Percentiles rank a stretch among this genome's conserved stretches.
Conservation (phyloP, 1,140 invertebrate species). For the Chlorops oryzae region DNA sequence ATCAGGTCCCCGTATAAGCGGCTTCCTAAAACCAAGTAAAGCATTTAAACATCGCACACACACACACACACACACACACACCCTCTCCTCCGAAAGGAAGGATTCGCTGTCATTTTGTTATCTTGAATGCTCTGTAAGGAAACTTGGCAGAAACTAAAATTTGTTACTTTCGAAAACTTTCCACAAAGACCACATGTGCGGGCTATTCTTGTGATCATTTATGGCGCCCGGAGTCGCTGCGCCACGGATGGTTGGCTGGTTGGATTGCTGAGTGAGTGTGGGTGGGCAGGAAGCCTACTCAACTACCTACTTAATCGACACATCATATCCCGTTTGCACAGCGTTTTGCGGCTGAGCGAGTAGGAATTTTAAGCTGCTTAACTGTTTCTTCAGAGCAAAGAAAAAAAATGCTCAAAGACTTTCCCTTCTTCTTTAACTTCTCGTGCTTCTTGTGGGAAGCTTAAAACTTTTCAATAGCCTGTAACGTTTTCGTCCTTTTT, state of each 20-base stretch:
- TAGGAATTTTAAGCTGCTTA: conserved; percentile 12
- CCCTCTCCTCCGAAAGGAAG: background rate
- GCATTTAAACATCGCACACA: conserved; percentile 1
- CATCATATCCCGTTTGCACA: background rate
- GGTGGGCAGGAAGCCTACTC: too few species aligned
- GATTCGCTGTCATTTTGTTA: conserved; percentile 6
- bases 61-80: conserved; percentile 19
- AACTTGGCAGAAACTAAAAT: too few species aligned
- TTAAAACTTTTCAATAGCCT: background rate
- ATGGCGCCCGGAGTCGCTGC: too few species aligned
- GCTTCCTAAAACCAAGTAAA: too few species aligned
- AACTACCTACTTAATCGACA: too few species aligned
- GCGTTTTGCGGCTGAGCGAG: background rate
- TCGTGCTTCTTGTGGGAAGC: background rate
- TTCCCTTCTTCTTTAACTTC: background rate
- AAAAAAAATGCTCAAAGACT: conserved; percentile 5
- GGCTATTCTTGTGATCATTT: too few species aligned
- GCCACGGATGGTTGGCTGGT: too few species aligned
- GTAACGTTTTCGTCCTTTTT: conserved; percentile 5
- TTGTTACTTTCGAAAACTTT: too few species aligned
- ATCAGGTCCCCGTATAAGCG: too few species aligned
- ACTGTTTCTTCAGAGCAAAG: conserved; percentile 12
- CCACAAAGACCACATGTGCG: too few species aligned
- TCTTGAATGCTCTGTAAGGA: too few species aligned
- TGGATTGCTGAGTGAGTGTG: too few species aligned